phyloP scores from a whole-genome alignment of 2,888 invertebrate species.

The Netelia inedita region DNA sequence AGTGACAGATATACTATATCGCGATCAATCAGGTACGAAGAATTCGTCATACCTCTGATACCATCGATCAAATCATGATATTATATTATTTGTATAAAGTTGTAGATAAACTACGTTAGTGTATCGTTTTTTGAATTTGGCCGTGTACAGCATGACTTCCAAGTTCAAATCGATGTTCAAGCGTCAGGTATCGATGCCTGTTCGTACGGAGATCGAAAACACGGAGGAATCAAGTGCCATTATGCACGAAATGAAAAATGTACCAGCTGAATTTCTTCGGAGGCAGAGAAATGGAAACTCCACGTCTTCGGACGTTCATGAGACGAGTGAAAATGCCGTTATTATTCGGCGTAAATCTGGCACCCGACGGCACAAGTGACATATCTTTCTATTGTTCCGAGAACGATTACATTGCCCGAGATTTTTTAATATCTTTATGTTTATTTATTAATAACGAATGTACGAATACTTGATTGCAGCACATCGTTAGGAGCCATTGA shows the following conservation, averaged over 20 bases:
- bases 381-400: neutral
- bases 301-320: neutral
- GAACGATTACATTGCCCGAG: neutral
- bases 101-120: neutral
- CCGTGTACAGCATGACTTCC: constrained; percentile 65
- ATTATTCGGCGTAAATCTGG: constrained; percentile 50
- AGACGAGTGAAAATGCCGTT: constrained; percentile 5
- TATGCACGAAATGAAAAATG: constrained; percentile 67
- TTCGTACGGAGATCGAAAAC: constrained; percentile 47
- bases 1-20: constrained; percentile 33
- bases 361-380: constrained; percentile 65
- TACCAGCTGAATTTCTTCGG: constrained; percentile 57
- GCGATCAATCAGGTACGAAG: constrained; percentile 49
- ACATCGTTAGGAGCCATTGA: constrained; percentile 86
- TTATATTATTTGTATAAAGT: neutral
- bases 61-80: neutral
- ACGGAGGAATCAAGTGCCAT: constrained; percentile 67
- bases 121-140: neutral
- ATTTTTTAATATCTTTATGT: neutral
- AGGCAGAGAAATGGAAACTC: constrained; percentile 31
- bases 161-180: constrained; percentile 71
- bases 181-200: constrained; percentile 62
- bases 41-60: neutral
- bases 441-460: neutral
- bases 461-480: constrained; percentile 62